Conservation (phyloP, 1,140 invertebrate species). For the Cherax quadricarinatus region DNA sequence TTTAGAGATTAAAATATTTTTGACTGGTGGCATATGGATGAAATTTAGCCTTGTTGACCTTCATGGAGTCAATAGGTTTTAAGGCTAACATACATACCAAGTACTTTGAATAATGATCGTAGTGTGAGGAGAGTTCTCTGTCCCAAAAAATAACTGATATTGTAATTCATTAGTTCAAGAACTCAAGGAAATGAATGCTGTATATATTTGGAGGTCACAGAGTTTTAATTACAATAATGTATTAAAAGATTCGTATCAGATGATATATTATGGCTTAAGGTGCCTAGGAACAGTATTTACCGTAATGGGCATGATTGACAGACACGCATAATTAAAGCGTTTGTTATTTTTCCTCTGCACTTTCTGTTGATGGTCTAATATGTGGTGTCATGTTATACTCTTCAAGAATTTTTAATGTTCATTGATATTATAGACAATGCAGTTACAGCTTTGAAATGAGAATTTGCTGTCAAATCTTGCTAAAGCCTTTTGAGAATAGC, state of each 20-base stretch:
- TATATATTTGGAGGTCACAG: too few species aligned
- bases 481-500: slow-evolving; percentile 3
- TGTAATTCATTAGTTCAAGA: not conserved
- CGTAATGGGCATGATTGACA: not conserved
- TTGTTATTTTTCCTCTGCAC: not conserved
- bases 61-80: too few species aligned
- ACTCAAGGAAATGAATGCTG: too few species aligned
- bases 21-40: too few species aligned
- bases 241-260: not conserved
- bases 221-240: not conserved
- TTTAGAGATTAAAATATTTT: too few species aligned
- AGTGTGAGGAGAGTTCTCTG: not conserved
- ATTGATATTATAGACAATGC: slow-evolving; percentile 4
- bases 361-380: not conserved
- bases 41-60: too few species aligned
- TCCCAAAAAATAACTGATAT: not conserved
- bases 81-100: too few species aligned
- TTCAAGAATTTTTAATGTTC: not conserved
- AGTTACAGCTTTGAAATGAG: not conserved
- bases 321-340: not conserved
- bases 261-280: not conserved
- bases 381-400: not conserved
- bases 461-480: slow-evolving; percentile 30
- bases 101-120: not conserved
- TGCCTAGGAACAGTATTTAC: not conserved